phyloP scores from a whole-genome alignment of 2,113 vertebrate species.

The Sinosuthora webbiana region DNA sequence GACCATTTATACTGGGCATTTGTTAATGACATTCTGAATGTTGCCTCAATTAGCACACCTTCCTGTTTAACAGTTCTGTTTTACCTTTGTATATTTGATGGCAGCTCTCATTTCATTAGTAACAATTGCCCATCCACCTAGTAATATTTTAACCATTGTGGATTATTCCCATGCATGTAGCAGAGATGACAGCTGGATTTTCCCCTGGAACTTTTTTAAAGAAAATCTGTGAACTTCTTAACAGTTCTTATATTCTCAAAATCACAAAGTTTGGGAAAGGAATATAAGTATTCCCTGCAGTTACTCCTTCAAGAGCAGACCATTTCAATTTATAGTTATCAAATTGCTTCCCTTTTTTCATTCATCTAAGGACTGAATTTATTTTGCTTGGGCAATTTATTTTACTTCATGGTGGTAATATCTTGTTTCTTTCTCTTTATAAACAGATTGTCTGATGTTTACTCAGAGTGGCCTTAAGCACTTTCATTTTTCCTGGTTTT shows the following conservation, averaged over 20 bases:
- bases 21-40: background rate
- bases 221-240: background rate
- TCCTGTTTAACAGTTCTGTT: background rate
- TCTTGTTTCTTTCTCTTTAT: conserved; percentile 1
- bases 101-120: background rate
- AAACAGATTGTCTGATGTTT: background rate
- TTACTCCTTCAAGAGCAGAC: background rate
- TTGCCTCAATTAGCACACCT: background rate
- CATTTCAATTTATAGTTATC: background rate
- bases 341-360: background rate
- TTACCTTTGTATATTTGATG: background rate
- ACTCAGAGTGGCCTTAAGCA: background rate
- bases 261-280: background rate
- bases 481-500: conserved; percentile 12
- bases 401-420: conserved; percentile 1
- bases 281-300: background rate
- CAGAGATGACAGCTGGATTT: background rate
- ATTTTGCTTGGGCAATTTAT: conserved; percentile 16
- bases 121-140: background rate
- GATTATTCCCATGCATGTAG: background rate
- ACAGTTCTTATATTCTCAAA: background rate
- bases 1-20: background rate
- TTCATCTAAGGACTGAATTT: background rate
- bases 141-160: background rate
- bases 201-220: background rate